phyloP scores from a whole-genome alignment of 2,888 invertebrate genomes.

The Pammene aurita region DNA sequence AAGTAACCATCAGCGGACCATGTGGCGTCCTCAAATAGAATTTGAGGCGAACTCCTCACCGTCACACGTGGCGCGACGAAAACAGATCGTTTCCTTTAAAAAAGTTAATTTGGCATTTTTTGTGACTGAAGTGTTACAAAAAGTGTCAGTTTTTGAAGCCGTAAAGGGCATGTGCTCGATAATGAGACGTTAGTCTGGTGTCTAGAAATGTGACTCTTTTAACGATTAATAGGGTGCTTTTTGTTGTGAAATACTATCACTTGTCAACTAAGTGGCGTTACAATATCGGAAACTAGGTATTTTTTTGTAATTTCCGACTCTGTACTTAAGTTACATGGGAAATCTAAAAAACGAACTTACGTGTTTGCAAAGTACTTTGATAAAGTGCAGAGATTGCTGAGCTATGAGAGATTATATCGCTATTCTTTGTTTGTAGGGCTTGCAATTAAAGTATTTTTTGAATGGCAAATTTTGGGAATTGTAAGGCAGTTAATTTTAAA shows the following conservation, averaged over 20 bases:
- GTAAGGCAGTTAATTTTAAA: slow-evolving; percentile 15
- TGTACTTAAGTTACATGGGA: slow-evolving; percentile 3
- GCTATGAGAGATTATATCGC: too few relatives aligned
- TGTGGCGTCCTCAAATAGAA: slow-evolving; percentile 76
- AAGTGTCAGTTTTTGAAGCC: slow-evolving; percentile 73
- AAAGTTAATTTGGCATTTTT: slow-evolving; percentile 82
- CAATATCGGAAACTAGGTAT: slow-evolving; percentile 22
- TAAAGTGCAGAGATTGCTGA: background rate
- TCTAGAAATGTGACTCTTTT: slow-evolving; percentile 76
- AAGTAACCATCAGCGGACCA: slow-evolving; percentile 77
- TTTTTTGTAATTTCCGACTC: slow-evolving; percentile 5
- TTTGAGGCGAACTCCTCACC: slow-evolving; percentile 61
- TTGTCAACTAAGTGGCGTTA: slow-evolving; percentile 32
- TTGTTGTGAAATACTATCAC: slow-evolving; percentile 46
- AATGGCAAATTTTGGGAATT: too few relatives aligned
- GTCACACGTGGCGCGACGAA: slow-evolving; percentile 79
- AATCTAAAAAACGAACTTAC: background rate
- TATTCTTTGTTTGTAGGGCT: too few relatives aligned
- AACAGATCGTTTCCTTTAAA: slow-evolving; percentile 83
- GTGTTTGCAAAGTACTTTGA: background rate
- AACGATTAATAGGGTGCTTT: slow-evolving; percentile 61
- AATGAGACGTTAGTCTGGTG: slow-evolving; percentile 70
- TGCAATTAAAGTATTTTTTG: too few relatives aligned
- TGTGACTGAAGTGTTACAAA: slow-evolving; percentile 66
- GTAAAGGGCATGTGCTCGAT: slow-evolving; percentile 75